phyloP scores from a whole-genome alignment of 2,113 vertebrate genomes.

The Seriola quinqueradiata region DNA sequence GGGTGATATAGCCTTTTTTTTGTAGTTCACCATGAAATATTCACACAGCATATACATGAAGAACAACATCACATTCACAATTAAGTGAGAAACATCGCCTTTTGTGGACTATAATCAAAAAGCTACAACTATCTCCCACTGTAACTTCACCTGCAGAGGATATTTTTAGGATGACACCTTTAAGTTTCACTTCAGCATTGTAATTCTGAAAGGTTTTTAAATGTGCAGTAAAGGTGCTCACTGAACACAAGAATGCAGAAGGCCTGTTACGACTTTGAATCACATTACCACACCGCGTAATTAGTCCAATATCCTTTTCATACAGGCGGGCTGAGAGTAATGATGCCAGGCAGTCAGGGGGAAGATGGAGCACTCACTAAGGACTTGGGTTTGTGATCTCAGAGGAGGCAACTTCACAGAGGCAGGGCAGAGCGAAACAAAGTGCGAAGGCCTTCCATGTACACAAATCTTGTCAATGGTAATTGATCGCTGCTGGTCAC shows the following conservation, averaged over 20 bases:
- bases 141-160: not conserved
- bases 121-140: not conserved
- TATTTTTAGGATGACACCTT: not conserved
- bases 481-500: constrained; percentile 86
- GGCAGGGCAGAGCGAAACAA: constrained; percentile 74
- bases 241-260: constrained; percentile 7
- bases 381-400: constrained; percentile 74
- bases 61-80: not conserved
- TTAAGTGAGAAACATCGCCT: not conserved
- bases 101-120: not conserved
- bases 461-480: constrained; percentile 84
- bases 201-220: constrained; percentile 1
- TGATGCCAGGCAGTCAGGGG: constrained; percentile 59
- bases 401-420: constrained; percentile 75
- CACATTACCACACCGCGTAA: constrained; percentile 34
- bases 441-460: constrained; percentile 77
- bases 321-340: constrained; percentile 48
- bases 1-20: not conserved
- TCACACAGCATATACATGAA: not conserved
- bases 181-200: not conserved
- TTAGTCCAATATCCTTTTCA: constrained; percentile 52
- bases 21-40: not conserved
- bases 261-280: constrained; percentile 31
- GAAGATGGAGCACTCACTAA: constrained; percentile 75
- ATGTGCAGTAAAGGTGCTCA: not conserved